These are phyloP conservation scores for Zapornia atra DNA, from an alignment of 2,113 vertebrate species.

Conservation along the genomic window DNA sequence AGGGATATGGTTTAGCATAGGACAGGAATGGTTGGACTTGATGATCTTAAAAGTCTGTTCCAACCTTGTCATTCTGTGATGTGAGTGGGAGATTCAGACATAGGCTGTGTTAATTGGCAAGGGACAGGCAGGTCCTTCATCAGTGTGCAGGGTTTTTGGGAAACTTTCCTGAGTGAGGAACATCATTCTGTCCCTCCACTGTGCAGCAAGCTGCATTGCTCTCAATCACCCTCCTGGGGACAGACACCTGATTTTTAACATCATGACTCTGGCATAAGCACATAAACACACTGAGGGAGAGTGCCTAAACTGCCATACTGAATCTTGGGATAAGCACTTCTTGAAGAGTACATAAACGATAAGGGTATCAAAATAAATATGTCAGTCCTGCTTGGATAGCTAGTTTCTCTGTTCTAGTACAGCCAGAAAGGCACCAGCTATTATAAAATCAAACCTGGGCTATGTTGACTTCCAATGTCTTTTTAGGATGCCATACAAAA, in stretches of 20 bases:
- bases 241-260: not conserved
- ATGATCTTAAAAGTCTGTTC: too few relatives aligned
- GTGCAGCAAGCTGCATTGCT: rapidly evolving
- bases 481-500: slow-evolving; percentile 26
- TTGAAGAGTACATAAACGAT: not conserved
- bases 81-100: not conserved
- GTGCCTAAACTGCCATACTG: not conserved
- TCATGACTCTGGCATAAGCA: not conserved
- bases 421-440: not conserved
- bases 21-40: too few relatives aligned
- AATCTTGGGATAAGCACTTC: not conserved
- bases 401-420: not conserved
- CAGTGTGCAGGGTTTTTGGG: not conserved
- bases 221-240: not conserved
- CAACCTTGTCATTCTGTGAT: too few relatives aligned
- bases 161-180: not conserved
- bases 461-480: slow-evolving; percentile 4
- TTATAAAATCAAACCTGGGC: not conserved
- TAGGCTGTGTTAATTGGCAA: not conserved
- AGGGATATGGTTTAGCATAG: too few relatives aligned
- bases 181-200: not conserved
- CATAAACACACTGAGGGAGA: rapidly evolving
- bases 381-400: not conserved
- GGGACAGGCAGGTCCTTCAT: not conserved
- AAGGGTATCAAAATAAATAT: not conserved